Evolutionary conservation across 2,113 vertebrate genomes (phyloP).

Genomic region (Mastomys coucha): DNA sequence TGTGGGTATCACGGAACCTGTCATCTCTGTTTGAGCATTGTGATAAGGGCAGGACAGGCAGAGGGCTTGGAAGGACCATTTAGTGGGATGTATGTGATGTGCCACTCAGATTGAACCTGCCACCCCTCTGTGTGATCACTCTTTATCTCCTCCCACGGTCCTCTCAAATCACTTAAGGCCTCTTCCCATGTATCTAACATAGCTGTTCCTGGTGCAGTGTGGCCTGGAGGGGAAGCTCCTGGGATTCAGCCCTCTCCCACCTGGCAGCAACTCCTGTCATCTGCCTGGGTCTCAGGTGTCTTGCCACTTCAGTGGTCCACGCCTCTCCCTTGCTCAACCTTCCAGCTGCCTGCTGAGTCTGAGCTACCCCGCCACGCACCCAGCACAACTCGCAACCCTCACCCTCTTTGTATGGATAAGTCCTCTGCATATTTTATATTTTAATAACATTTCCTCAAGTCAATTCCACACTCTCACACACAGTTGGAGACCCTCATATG

Average conservation of each 20-base stretch:
- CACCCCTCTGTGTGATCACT: not conserved
- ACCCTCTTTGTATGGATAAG: too few relatives aligned
- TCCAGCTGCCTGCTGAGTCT: not conserved
- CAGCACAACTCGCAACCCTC: not conserved
- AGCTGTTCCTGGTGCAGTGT: not conserved
- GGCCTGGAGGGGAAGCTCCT: not conserved
- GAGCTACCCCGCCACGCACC: not conserved
- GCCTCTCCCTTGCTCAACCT: fast-evolving
- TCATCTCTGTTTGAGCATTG: not conserved
- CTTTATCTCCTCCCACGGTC: not conserved
- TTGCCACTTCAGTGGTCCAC: fast-evolving
- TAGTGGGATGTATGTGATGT: not conserved
- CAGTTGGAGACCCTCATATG: not conserved
- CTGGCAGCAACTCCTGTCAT: not conserved
- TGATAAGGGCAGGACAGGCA: not conserved
- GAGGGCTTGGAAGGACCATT: not conserved
- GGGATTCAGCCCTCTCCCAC: too few relatives aligned
- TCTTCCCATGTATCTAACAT: not conserved
- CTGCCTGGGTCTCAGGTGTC: not conserved
- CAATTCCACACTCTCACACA: not conserved
- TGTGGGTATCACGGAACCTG: not conserved
- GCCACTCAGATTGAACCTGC: constrained; percentile 15
- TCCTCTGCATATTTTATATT: constrained; percentile 10
- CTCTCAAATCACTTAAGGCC: not conserved
- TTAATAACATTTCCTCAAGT: not conserved